Evolutionary conservation across 2,888 invertebrate species (phyloP), one percentile per base, ranked within the genome.

Genomic region (Melanostoma scalare): DNA sequence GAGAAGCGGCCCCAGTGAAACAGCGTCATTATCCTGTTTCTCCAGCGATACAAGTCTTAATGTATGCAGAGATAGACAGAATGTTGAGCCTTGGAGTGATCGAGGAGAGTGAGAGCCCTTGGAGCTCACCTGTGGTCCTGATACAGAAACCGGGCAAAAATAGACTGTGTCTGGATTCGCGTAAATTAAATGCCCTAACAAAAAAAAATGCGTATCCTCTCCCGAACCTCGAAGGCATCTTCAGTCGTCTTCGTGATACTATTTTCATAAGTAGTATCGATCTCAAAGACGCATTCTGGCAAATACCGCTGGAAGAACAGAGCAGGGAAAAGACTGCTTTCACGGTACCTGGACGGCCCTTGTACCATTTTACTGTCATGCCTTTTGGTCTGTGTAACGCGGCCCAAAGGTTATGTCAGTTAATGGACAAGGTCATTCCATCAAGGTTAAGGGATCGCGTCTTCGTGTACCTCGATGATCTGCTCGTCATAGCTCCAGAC

Each of bases 301-400:
- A 86, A 61, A 77, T 86, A 3, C 85, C 85, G 6, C 10, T 74
- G 40, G 63, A 85, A 8, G 71, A 76, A 40, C 48, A 74, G 2
- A 42, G 38, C 20, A 55, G 38, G 20, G 55, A 55, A 20, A 55
- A 48, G 2, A 55, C 53, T 55, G 53, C 36, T 36, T 78, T 78
- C 9, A 72, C 87, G 0, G 86, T 88, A 8, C 88, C 69, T 3
- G 69, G 69, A 35, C n/a, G n/a, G n/a, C n/a, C 52, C 53, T 9
- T 20, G 48, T 76, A 60, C 50, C 68, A 76, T n/a, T 86, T 65
- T 33, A 61, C 20, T 0, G 79, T 80, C 0, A 81, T 82, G 85
- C 86, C 84, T 0, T 81, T 85, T 30, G n/a, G n/a, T n/a, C n/a
- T n/a, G n/a, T n/a, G n/a, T n/a, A 74, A 78, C 6, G 76, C 69